phyloP scores from a whole-genome alignment of 2,888 invertebrate genomes.

The Augiades crinisus region DNA sequence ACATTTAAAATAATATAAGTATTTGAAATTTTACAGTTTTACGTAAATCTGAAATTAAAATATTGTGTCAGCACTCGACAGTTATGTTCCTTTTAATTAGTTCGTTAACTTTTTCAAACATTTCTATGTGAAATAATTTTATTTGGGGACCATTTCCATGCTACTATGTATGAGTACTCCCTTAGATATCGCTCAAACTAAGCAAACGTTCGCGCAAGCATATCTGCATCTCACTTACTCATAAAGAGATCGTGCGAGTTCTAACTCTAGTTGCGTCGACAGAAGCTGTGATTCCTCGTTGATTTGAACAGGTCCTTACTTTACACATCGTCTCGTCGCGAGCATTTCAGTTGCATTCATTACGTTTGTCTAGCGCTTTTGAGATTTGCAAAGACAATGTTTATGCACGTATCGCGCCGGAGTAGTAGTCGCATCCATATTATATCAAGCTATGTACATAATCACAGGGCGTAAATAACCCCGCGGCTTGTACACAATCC shows the following conservation, averaged over 20 bases:
- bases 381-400: slow-evolving; percentile 23
- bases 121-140: too few relatives aligned
- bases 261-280: neutral
- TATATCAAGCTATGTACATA: too few relatives aligned
- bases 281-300: slow-evolving; percentile 6
- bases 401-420: slow-evolving; percentile 10
- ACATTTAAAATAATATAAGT: too few relatives aligned
- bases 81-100: too few relatives aligned
- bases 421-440: too few relatives aligned
- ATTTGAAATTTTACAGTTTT: too few relatives aligned
- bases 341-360: slow-evolving; percentile 26
- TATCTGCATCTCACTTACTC: slow-evolving; percentile 2
- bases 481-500: too few relatives aligned
- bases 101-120: too few relatives aligned
- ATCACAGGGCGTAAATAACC: too few relatives aligned
- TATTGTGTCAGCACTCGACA: too few relatives aligned
- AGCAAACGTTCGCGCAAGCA: neutral
- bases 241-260: slow-evolving; percentile 7
- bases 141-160: too few relatives aligned
- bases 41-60: too few relatives aligned
- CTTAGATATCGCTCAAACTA: neutral
- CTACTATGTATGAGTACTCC: neutral
- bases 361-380: slow-evolving; percentile 24
- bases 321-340: slow-evolving; percentile 21
- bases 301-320: slow-evolving; percentile 22